A percentile compares a stretch with the other conserved stretches of the same genome.
These are phyloP conservation scores for Chelon labrosus DNA, from an alignment of 2,797 vertebrate species.

Conservation along the genomic window DNA sequence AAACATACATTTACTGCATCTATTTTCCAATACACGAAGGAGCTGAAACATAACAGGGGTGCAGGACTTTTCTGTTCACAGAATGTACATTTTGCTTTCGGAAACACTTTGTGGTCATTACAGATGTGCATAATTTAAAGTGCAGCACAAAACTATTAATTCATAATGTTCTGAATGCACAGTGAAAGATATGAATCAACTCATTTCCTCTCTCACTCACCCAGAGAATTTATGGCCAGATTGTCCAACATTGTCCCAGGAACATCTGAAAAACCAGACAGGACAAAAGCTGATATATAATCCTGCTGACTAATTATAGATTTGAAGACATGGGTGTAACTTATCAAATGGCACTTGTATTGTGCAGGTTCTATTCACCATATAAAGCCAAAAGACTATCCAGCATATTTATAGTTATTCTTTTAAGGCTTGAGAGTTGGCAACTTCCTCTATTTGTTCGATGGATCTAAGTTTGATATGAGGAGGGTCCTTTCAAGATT, in stretches of 20 bases:
- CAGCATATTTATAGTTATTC: conserved; percentile 64
- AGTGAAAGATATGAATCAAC: conserved; percentile 5
- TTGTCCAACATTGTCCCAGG: conserved; percentile 30
- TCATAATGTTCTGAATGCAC: no score
- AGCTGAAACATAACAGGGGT: no score
- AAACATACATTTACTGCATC: no score
- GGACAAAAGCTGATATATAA: conserved; percentile 40
- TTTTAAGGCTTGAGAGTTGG: conserved; percentile 48
- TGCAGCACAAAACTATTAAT: no score
- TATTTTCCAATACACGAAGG: no score
- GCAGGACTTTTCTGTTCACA: no score
- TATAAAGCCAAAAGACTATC: conserved; percentile 45
- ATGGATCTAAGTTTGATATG: conserved; percentile 64
- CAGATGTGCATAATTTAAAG: no score
- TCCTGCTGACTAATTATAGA: conserved; percentile 46
- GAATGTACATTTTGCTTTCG: no score
- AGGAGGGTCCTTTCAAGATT: conserved; percentile 35
- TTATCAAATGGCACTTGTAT: conserved; percentile 50
- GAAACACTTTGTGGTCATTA: no score
- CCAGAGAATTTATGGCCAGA: conserved; percentile 11
- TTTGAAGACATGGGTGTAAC: conserved; percentile 56
- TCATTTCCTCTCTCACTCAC: conserved; percentile 3
- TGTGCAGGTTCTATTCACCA: conserved; percentile 58
- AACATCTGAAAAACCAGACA: conserved; percentile 22
- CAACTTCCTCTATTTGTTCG: conserved; percentile 78